phyloP scores from a whole-genome alignment of 2,888 invertebrate genomes.

The Ischnura elegans region DNA sequence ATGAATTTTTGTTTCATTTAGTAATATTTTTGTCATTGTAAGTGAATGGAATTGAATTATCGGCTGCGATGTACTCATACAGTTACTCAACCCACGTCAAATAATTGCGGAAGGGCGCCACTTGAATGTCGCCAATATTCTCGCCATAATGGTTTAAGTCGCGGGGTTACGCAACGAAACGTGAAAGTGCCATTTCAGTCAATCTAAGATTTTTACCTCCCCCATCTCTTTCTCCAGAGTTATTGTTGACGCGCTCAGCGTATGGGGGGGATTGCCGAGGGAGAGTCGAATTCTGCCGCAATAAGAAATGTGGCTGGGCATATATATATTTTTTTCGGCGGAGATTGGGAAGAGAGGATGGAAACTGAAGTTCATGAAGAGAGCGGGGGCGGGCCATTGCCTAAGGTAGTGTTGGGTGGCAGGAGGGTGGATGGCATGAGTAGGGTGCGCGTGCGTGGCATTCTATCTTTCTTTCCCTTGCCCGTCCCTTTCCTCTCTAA shows the following conservation, averaged over 20 bases:
- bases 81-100: not conserved
- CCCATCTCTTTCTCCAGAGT: not conserved
- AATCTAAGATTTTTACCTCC: slow-evolving; percentile 40
- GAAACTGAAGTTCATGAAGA: slow-evolving; percentile 61
- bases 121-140: slow-evolving; percentile 9
- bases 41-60: not conserved
- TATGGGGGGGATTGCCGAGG: slow-evolving; percentile 25
- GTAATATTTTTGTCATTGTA: not conserved
- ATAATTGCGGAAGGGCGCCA: not conserved
- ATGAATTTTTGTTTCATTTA: not conserved
- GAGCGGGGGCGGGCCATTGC: slow-evolving; percentile 66
- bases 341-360: slow-evolving; percentile 54
- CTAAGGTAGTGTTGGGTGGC: slow-evolving; percentile 48
- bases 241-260: slow-evolving; percentile 52
- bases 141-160: slow-evolving; percentile 7
- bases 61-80: not conserved
- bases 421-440: slow-evolving; percentile 20
- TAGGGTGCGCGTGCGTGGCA: slow-evolving; percentile 65
- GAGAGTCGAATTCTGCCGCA: slow-evolving; percentile 58
- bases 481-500: slow-evolving; percentile 58
- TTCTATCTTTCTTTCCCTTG: slow-evolving; percentile 60
- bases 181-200: slow-evolving; percentile 59
- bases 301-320: slow-evolving; percentile 54
- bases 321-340: slow-evolving; percentile 47
- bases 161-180: slow-evolving; percentile 60